These are phyloP conservation scores for Caenorhabditis sp. DNA, from an alignment of 2,888 invertebrate species.

Conservation along the genomic window DNA sequence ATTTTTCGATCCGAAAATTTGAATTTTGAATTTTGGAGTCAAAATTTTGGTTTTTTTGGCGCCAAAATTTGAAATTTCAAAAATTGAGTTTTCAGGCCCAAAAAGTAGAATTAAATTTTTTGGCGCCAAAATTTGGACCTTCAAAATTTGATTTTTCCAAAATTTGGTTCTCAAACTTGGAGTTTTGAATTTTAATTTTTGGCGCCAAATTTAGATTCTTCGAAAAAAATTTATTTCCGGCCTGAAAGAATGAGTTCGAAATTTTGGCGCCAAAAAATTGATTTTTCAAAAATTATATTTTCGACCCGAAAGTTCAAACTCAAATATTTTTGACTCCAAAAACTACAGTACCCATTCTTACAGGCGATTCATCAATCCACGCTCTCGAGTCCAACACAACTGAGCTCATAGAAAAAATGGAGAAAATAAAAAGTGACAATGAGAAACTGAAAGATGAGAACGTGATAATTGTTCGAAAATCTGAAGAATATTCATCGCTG, in stretches of 20 bases:
- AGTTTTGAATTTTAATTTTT: too few relatives aligned
- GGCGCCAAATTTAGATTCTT: too few relatives aligned
- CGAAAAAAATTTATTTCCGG: too few relatives aligned
- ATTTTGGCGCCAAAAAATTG: too few relatives aligned
- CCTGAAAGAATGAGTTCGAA: too few relatives aligned
- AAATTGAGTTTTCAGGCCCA: too few relatives aligned
- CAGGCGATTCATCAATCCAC: conserved; percentile 25
- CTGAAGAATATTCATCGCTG: conserved; percentile 33
- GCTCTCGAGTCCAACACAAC: conserved; percentile 40
- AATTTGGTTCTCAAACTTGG: not conserved
- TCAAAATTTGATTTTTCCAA: not conserved
- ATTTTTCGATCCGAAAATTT: too few relatives aligned
- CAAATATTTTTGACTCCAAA: not conserved
- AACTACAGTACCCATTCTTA: not conserved
- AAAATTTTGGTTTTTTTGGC: too few relatives aligned
- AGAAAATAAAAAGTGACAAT: conserved; percentile 15
- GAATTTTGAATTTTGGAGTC: not conserved
- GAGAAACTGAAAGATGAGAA: conserved; percentile 38
- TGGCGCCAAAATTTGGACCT: not conserved
- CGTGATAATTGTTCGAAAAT: conserved; percentile 36
- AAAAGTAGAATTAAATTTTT: too few relatives aligned
- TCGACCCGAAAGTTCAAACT: not conserved
- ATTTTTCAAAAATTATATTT: too few relatives aligned
- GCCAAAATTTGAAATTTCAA: too few relatives aligned
- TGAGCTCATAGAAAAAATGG: conserved; percentile 34